Evolutionary conservation across 2,113 vertebrate genomes (phyloP).

Genomic region (Myotis brandtii): DNA sequence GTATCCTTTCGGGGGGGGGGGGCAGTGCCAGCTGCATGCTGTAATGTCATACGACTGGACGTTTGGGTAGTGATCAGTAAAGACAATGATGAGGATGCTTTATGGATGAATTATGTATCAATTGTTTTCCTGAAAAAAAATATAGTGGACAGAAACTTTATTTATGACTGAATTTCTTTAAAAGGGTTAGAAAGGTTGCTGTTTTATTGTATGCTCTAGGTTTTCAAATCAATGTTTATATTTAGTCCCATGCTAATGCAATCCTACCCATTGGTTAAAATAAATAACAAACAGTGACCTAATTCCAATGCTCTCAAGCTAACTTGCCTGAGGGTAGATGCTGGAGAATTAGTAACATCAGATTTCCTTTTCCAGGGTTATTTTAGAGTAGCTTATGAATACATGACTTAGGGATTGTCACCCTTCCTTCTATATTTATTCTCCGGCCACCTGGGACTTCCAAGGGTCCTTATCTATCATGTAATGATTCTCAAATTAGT

Average conservation of each 20-base stretch:
- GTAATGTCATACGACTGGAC: slow-evolving; percentile 54
- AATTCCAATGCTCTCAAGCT: slow-evolving; percentile 77
- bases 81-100: slow-evolving; percentile 81
- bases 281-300: slow-evolving; percentile 90
- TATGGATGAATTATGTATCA: slow-evolving; percentile 88
- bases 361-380: slow-evolving; percentile 39
- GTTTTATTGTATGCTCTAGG: slow-evolving; percentile 86
- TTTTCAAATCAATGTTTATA: slow-evolving; percentile 93
- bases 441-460: slow-evolving; percentile 53
- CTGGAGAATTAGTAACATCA: slow-evolving; percentile 67
- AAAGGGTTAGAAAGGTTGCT: slow-evolving; percentile 89
- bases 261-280: slow-evolving; percentile 87
- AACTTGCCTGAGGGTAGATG: slow-evolving; percentile 69
- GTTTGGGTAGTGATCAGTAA: slow-evolving; percentile 75
- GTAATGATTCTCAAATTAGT: slow-evolving; percentile 80
- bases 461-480: slow-evolving; percentile 71
- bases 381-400: slow-evolving; percentile 69
- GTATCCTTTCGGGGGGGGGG: slow-evolving; percentile 57
- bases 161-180: slow-evolving; percentile 89
- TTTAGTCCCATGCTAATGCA: slow-evolving; percentile 89
- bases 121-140: slow-evolving; percentile 86
- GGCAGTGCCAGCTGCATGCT: slow-evolving; percentile 62
- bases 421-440: slow-evolving; percentile 69
- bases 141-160: slow-evolving; percentile 84
- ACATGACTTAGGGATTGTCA: slow-evolving; percentile 40